Evolutionary conservation across 2,113 vertebrate species (phyloP).

Genomic region (Prolemur simus): DNA sequence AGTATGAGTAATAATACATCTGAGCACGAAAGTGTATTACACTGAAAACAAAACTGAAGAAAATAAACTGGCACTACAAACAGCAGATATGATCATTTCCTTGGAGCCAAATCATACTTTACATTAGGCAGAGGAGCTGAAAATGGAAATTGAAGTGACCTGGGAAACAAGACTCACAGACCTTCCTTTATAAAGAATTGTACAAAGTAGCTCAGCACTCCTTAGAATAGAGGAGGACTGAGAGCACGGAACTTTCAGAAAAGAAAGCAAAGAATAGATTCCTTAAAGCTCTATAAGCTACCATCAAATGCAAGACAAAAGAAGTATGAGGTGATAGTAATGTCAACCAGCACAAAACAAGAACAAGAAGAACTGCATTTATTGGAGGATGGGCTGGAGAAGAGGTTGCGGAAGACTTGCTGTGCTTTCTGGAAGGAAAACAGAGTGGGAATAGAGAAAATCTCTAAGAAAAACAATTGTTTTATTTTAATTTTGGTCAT

Average conservation of each 20-base stretch:
- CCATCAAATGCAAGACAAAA: constrained; percentile 49
- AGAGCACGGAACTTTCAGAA: constrained; percentile 47
- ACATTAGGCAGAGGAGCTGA: background rate
- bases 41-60: background rate
- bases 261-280: constrained; percentile 35
- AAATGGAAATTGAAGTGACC: constrained; percentile 53
- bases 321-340: constrained; percentile 25
- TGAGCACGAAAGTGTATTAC: background rate
- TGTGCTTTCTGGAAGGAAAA: background rate
- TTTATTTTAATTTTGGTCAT: constrained; percentile 22
- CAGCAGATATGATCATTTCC: background rate
- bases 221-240: constrained; percentile 55
- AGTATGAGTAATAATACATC: background rate
- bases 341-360: constrained; percentile 42
- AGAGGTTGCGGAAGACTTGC: background rate
- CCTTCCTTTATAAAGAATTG: constrained; percentile 46
- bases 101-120: constrained; percentile 5
- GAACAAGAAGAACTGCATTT: background rate
- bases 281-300: constrained; percentile 59
- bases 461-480: background rate
- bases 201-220: constrained; percentile 71
- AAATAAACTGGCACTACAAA: background rate
- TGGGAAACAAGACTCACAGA: constrained; percentile 29
- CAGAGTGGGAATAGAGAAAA: background rate
- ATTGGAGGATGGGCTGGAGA: background rate